Base-by-base conservation (phyloP, 2,113 vertebrate species). In the Hippocampus comes region DNA sequence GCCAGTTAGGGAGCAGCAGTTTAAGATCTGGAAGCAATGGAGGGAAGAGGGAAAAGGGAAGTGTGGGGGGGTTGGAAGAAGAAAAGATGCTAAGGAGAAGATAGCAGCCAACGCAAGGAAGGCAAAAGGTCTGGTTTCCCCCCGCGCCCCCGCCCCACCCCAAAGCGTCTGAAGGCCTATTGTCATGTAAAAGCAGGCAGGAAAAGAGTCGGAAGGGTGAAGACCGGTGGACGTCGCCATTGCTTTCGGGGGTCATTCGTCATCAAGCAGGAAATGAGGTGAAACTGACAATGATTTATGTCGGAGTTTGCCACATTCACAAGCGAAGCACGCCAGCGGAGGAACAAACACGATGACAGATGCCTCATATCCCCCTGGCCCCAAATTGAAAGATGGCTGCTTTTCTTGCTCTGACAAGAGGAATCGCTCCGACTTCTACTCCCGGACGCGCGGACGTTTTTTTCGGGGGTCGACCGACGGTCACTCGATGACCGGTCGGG, bases 401-500 rank as follows among this genome's bases (percentile, higher is more conserved):
- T 92, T 91, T 89, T 93, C 92, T 89, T 94, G 74, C 82, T 80
- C 81, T 93, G 92, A 94, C 94, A 95, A 61, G 27, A 92, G 49
- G 67, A 92, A 94, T 93, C 95, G 94, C 93, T 93, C 89, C 85
- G 89, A 92, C 94, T 92, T 92, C 90, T 82, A 81, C 78, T 38
- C 34, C 18, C n/a, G 43, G 21, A 46, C 5, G 46, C 46, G 21
- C 8, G 4, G 14, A 15, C 27, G 11, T 10, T 61, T 25, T 30
- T 25, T 78, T 76, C 71, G 79, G 78, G 91, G 95, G 90, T 91
- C 90, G 90, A 73, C 78, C 82, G 89, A 81, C 84, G 91, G 92
- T 93, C 92, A 92, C 91, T 91, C 89, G 83, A 92, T 91, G 89
- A 77, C 85, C 84, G 85, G 81, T 80, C 81, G 71, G 83, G 85